A percentile compares a stretch with the other conserved stretches of the same genome.
phyloP scores from a whole-genome alignment of 1,140 invertebrate species.

The Drosophila carrolli region DNA sequence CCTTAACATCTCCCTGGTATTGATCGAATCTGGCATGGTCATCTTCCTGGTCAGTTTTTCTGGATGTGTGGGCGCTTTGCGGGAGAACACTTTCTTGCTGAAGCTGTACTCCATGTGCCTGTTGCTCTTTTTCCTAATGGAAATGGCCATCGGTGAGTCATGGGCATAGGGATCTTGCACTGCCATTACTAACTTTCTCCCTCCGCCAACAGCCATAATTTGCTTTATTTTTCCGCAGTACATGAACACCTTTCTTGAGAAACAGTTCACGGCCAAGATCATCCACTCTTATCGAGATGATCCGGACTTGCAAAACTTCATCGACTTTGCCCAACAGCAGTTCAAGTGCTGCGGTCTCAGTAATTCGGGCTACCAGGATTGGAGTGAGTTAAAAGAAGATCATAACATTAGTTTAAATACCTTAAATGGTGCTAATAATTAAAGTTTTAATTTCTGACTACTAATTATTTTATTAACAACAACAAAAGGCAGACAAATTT shows the following conservation, averaged over 20 bases:
- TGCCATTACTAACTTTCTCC: background rate
- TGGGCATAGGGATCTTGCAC: background rate
- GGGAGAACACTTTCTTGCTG: conserved; percentile 96
- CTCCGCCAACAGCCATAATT: conserved; percentile 88
- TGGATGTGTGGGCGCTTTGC: conserved; percentile 94
- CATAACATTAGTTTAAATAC: background rate
- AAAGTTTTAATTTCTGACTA: background rate
- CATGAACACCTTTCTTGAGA: conserved; percentile 92
- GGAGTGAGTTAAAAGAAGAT: conserved; percentile 85
- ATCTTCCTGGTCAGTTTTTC: conserved; percentile 93
- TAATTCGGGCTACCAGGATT: conserved; percentile 95
- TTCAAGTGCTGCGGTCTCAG: conserved; percentile 96
- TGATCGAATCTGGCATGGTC: conserved; percentile 93
- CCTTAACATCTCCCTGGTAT: conserved; percentile 95
- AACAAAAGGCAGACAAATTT: too few species aligned
- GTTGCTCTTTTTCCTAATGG: conserved; percentile 94
- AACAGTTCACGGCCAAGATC: conserved; percentile 94
- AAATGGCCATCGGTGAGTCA: conserved; percentile 89
- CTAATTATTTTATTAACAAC: too few species aligned
- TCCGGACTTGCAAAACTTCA: conserved; percentile 95
- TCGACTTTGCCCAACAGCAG: conserved; percentile 97
- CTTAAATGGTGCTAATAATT: too few species aligned
- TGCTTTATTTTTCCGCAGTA: conserved; percentile 96
- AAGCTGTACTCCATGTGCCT: conserved; percentile 97
- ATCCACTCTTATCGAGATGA: conserved; percentile 94